These are phyloP conservation scores for Mormyrus iriodes DNA, from an alignment of 2,113 vertebrate species.

Conservation along the genomic window DNA sequence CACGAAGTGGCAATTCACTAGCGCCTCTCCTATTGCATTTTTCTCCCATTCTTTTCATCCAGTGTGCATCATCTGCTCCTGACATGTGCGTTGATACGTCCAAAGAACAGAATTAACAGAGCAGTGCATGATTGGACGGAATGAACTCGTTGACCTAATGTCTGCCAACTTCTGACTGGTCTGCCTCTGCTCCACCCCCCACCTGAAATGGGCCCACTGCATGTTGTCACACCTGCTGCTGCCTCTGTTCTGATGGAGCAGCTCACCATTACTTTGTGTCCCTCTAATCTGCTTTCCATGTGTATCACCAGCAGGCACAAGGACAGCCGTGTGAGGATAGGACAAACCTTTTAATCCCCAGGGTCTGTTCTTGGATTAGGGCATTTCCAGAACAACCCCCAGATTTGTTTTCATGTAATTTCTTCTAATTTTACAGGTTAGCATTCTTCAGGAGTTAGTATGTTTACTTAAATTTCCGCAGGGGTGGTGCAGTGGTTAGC, in stretches of 20 bases:
- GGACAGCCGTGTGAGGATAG: background rate
- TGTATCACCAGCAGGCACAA: background rate
- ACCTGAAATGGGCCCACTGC: background rate
- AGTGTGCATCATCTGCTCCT: background rate
- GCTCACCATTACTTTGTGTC: background rate
- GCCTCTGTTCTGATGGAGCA: background rate
- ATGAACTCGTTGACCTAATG: constrained; percentile 20
- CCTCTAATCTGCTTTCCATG: constrained; percentile 3
- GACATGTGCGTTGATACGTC: constrained; percentile 19
- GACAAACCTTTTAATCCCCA: background rate
- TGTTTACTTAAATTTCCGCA: background rate
- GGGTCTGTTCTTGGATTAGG: background rate
- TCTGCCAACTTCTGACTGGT: background rate
- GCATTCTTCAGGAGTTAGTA: background rate
- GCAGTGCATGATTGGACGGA: constrained; percentile 17
- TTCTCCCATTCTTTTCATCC: constrained; percentile 2
- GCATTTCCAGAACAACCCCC: background rate
- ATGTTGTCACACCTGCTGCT: background rate
- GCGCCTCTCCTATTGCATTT: background rate
- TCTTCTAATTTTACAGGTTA: background rate
- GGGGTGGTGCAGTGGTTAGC: background rate
- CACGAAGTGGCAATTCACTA: background rate
- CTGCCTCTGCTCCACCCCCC: background rate
- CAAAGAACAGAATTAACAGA: constrained; percentile 13
- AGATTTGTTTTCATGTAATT: background rate